Base-by-base conservation (phyloP, 2,888 invertebrate genomes). In the Odontothrips loti region DNA sequence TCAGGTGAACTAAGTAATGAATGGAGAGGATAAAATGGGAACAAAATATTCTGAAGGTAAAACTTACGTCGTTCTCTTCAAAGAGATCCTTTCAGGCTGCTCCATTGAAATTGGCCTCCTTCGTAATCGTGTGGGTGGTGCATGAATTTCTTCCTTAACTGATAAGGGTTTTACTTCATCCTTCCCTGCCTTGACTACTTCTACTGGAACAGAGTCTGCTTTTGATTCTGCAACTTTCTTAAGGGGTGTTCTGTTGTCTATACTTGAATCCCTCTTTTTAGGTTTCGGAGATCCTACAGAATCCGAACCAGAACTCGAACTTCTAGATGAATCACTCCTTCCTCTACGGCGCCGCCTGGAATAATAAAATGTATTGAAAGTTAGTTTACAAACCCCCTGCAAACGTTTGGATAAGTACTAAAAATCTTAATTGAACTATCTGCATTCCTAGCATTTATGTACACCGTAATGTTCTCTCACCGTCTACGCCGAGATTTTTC, bases 1-100 rank as follows among this genome's bases (percentile, higher is more conserved):
- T 4, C 3, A 43, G 34, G 34, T 43, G 6, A 43, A 43, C 34
- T 43, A 43, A 43, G 6, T 4, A 4, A 43, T 43, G 6, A 43
- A 43, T 6, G 34, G 34, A 43, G 34, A 43, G 34, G 6, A 43
- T 43, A 51, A 3, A 51, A 51, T 51, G 12, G 9, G 20, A 10
- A 51, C 3, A 51, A 51, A 8, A 10, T 10, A 43, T 51, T 51
- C 9, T 51, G 51, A 12, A 51, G 51, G 3, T 2, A 6, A 51
- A 51, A 82, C 82, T 82, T 47, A 84, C 85, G 81, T 85, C 85
- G 83, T 87, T 87, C 84, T 87, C 86, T 87, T 87, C 58, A 79
- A 82, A 75, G 47, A 75, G 23, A 75, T 27, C 12, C 27, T 75
- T 75, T 75, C 68, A 27, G 23, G 3, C 27, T 11, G 68, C 27